Conservation (phyloP, 2,888 invertebrate genomes). For the Tinea pellionella region DNA sequence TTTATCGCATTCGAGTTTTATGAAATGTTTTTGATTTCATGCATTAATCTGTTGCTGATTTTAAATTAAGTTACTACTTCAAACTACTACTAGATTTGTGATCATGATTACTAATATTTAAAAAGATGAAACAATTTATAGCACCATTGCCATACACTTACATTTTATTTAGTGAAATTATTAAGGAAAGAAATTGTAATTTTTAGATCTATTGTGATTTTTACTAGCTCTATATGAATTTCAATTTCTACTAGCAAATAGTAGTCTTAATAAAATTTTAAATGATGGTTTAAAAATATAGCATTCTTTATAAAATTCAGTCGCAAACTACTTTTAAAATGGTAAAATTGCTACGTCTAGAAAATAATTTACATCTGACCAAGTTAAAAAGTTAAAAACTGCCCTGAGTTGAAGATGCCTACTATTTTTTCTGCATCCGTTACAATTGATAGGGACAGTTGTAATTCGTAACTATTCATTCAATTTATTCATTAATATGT, state of each 20-base stretch:
- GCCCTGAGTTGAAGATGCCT: background rate
- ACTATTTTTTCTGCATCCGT: background rate
- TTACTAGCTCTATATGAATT: background rate
- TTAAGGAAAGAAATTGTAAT: background rate
- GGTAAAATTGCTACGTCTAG: slow-evolving; percentile 52
- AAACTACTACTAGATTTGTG: background rate
- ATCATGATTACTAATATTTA: slow-evolving; percentile 21
- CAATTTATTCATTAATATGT: background rate
- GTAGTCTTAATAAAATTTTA: background rate
- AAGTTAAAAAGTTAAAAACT: slow-evolving; percentile 4
- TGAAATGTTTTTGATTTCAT: background rate
- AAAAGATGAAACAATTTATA: slow-evolving; percentile 37
- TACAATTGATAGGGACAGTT: background rate
- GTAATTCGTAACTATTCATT: slow-evolving; percentile 3
- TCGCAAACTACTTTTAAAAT: slow-evolving; percentile 62
- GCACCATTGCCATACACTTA: slow-evolving; percentile 55
- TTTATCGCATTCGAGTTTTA: background rate
- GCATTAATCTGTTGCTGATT: background rate
- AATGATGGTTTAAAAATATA: too few species aligned
- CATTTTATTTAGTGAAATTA: slow-evolving; percentile 19
- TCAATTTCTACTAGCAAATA: background rate
- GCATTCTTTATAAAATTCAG: slow-evolving; percentile 58
- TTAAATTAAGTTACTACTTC: background rate
- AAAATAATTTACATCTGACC: slow-evolving; percentile 50
- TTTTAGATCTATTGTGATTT: background rate